Percentiles rank a stretch among this genome's conserved stretches.
These are phyloP conservation scores for Epistrophella euchroma DNA, from an alignment of 2,888 invertebrate species.

Conservation along the genomic window DNA sequence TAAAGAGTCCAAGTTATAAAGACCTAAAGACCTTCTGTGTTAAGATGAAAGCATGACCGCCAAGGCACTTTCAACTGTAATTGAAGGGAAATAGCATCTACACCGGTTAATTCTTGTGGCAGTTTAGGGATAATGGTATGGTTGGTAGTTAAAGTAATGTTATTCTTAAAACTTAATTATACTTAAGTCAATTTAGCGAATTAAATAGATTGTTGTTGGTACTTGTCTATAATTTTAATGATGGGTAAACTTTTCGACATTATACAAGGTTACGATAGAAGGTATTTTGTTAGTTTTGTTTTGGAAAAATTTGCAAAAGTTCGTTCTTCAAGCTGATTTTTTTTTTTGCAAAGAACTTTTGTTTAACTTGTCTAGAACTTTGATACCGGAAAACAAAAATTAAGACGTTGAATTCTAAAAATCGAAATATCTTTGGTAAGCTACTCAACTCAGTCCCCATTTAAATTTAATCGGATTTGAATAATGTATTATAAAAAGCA, in stretches of 20 bases:
- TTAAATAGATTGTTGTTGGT: slow-evolving; percentile 54
- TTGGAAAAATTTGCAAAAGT: neutral
- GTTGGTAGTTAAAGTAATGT: slow-evolving; percentile 53
- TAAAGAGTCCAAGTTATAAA: slow-evolving; percentile 2
- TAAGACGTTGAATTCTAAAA: neutral
- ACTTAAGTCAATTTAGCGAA: slow-evolving; percentile 66
- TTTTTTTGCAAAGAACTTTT: neutral
- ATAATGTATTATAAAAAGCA: too few relatives aligned
- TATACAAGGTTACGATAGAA: slow-evolving; percentile 10
- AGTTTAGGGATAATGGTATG: slow-evolving; percentile 54
- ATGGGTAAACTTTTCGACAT: slow-evolving; percentile 33
- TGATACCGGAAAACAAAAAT: neutral
- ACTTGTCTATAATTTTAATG: slow-evolving; percentile 32
- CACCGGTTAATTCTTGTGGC: slow-evolving; percentile 46
- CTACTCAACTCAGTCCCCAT: neutral
- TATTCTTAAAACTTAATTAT: slow-evolving; percentile 66
- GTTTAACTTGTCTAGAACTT: neutral
- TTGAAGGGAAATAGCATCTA: slow-evolving; percentile 39
- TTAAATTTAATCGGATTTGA: too few relatives aligned
- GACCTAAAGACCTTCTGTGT: neutral
- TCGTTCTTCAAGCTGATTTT: neutral
- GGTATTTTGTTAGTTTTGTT: neutral
- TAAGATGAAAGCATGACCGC: slow-evolving; percentile 1
- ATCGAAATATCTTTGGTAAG: neutral
- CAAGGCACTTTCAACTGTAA: slow-evolving; percentile 27